Conservation (phyloP, 2,888 invertebrate species). For the Perizoma flavofasciatum region DNA sequence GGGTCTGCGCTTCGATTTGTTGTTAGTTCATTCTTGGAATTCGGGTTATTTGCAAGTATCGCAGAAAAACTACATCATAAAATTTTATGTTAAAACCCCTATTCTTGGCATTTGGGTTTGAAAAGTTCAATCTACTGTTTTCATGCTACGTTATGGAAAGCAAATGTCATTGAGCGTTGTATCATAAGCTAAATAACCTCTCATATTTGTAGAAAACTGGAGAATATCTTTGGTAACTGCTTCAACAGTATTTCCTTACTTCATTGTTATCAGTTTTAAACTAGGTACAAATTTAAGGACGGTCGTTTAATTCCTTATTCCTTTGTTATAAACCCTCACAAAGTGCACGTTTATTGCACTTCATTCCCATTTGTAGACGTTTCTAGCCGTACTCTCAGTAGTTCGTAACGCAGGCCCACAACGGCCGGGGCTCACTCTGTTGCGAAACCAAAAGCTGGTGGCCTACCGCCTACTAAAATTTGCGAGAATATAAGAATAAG, state of each 20-base stretch:
- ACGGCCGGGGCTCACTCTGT: slow-evolving; percentile 26
- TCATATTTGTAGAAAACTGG: neutral
- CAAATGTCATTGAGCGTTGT: neutral
- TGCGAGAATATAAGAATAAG: neutral
- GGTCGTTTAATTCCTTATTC: slow-evolving; percentile 5
- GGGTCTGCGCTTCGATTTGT: slow-evolving; percentile 53
- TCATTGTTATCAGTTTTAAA: neutral
- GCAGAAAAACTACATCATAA: too few species aligned
- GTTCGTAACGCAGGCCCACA: slow-evolving; percentile 35
- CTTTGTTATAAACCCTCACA: slow-evolving; percentile 7
- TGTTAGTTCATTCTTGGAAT: neutral
- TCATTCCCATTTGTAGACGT: slow-evolving; percentile 15
- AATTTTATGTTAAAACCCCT: too few species aligned
- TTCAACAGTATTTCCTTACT: neutral
- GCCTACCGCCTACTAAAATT: slow-evolving; percentile 19
- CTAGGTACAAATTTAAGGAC: neutral
- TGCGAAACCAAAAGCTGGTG: slow-evolving; percentile 68
- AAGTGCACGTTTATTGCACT: slow-evolving; percentile 27
- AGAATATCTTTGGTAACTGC: neutral
- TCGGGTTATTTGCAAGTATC: neutral
- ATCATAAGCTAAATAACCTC: too few species aligned
- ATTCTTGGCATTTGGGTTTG: too few species aligned
- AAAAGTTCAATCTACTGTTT: too few species aligned
- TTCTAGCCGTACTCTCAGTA: slow-evolving; percentile 21
- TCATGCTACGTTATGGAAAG: neutral